Evolutionary conservation across 2,113 vertebrate genomes (phyloP).

Genomic region (Ictalurus furcatus): DNA sequence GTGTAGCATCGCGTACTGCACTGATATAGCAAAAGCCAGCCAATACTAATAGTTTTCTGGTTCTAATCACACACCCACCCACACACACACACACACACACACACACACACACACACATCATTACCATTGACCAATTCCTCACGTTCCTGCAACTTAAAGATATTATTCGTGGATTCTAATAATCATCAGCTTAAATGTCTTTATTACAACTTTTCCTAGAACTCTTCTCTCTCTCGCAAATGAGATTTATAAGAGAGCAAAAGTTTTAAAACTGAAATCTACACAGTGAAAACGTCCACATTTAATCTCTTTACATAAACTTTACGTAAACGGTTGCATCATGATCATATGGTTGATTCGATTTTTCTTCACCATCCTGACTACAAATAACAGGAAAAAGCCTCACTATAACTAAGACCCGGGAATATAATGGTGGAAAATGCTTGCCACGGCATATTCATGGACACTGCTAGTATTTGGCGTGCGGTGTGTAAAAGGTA

Average conservation of each 20-base stretch:
- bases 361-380: not conserved
- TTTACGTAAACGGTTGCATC: not conserved
- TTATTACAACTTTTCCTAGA: not conserved
- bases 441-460: not conserved
- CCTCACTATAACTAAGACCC: not conserved
- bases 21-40: not conserved
- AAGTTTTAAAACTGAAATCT: not conserved
- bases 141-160: not conserved
- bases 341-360: not conserved
- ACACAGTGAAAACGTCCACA: too few relatives aligned
- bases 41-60: not conserved
- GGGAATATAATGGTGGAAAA: not conserved
- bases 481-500: constrained; percentile 25
- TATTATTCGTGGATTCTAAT: not conserved
- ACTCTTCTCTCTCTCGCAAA: not conserved
- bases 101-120: not conserved
- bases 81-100: not conserved
- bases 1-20: not conserved
- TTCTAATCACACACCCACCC: not conserved
- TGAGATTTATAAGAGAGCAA: not conserved
- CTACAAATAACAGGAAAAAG: not conserved
- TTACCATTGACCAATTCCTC: not conserved
- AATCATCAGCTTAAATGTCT: not conserved
- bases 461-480: not conserved
- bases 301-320: not conserved